A percentile compares a stretch with the other conserved stretches of the same genome.
Evolutionary conservation across 2,888 invertebrate genomes (phyloP).

Genomic region (Spialia ferax): DNA sequence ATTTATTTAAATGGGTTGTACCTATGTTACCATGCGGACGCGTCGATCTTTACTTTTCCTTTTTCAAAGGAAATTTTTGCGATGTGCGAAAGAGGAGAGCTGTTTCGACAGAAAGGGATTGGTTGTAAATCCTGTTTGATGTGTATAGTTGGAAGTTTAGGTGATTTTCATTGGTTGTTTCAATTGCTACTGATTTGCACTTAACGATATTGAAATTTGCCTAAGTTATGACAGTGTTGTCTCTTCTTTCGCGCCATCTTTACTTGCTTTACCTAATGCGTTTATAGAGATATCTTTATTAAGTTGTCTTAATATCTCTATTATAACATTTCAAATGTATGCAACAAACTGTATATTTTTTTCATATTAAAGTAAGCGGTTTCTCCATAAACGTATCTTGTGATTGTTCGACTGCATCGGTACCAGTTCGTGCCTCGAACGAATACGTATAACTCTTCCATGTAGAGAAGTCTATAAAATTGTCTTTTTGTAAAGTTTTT

Average conservation of each 20-base stretch:
- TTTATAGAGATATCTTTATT: neutral
- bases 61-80: neutral
- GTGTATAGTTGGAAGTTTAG: neutral
- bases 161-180: no score
- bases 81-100: slow-evolving; percentile 8
- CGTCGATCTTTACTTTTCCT: neutral
- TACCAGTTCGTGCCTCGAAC: slow-evolving; percentile 11
- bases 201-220: neutral
- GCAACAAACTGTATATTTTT: neutral
- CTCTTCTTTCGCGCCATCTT: neutral
- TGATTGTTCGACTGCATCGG: neutral
- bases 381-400: slow-evolving; percentile 12
- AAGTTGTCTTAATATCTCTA: no score
- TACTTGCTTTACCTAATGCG: neutral
- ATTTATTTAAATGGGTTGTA: slow-evolving; percentile 17
- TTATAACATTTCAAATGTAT: no score
- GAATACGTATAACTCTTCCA: neutral
- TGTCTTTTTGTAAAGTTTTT: no score
- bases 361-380: slow-evolving; percentile 1
- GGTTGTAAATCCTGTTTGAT: neutral
- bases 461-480: neutral
- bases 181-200: no score
- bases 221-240: neutral
- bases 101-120: neutral
- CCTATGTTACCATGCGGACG: neutral